Percentiles rank a stretch among this genome's conserved stretches.
Evolutionary conservation across 2,888 invertebrate genomes (phyloP).

Genomic region (Acleris cristana): DNA sequence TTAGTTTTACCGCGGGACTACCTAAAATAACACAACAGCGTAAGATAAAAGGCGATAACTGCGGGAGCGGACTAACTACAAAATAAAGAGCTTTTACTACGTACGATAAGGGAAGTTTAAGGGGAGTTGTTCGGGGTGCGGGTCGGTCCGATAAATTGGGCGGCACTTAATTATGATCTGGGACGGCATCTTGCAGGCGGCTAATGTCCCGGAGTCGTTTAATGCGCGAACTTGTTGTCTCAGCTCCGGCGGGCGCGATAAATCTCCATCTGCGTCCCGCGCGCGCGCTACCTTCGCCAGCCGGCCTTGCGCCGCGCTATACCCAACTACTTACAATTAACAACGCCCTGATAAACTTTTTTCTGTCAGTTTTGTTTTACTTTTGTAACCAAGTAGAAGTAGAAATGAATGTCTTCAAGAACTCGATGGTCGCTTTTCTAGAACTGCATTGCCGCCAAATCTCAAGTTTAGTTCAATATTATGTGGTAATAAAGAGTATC

Average conservation of each 20-base stretch:
- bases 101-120: constrained; percentile 81
- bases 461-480: too few relatives aligned
- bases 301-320: neutral
- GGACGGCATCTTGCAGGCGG: constrained; percentile 83
- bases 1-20: constrained; percentile 39
- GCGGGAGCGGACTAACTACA: constrained; percentile 73
- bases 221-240: constrained; percentile 83
- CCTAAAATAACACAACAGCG: constrained; percentile 48
- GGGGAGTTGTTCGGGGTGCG: constrained; percentile 76
- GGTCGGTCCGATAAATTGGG: constrained; percentile 83
- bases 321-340: neutral
- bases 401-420: too few relatives aligned
- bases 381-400: too few relatives aligned
- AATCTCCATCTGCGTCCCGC: constrained; percentile 76
- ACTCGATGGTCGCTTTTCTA: too few relatives aligned
- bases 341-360: constrained; percentile 2
- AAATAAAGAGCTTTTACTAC: constrained; percentile 81
- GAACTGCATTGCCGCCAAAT: too few relatives aligned
- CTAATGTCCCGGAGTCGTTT: constrained; percentile 83
- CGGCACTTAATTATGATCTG: constrained; percentile 84
- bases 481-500: too few relatives aligned
- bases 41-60: constrained; percentile 76
- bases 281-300: constrained; percentile 50
- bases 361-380: neutral
- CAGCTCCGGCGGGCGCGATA: constrained; percentile 79